Base-by-base conservation (phyloP, 64 coral and sea anemone species). In the Stylophora pistillata region DNA sequence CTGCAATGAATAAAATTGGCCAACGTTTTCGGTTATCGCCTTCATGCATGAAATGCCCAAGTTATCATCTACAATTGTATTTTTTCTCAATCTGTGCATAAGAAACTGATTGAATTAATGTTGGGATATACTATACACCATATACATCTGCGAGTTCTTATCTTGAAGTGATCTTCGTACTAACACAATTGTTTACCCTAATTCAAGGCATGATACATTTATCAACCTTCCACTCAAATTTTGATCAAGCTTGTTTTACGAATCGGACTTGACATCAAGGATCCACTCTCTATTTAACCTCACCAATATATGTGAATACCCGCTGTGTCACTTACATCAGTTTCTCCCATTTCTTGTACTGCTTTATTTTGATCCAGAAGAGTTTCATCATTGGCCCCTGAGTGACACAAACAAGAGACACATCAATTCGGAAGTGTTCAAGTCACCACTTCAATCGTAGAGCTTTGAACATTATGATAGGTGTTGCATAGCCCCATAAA, bases 11-110 rank as follows among this genome's bases (percentile, higher is more conserved):
- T 0, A 23, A 72, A 72, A 72, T n/a, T 72, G 69, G 69, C 25
- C 69, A 72, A 72, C n/a, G 69, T 72, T 23, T 72, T 72, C 21
- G 69, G 0, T 21, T 66, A 30, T 72, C 69, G 25, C n/a, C 30
- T 72, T 72, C 69, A 72, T 26, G 69, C 69, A 72, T 72, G 69
- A 72, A 72, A n/a, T 72, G 21, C 69, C 69, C 30, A 72, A 72
- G 69, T 30, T 72, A 72, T 23, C 14, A 72, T 72, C 69, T 23
- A 72, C 69, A 72, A 72, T 72, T 72, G n/a, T 23, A 72, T 72
- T 72, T 72, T 72, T 20, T 72, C 69, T 72, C 69, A 72, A 72
- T 72, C 69, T 72, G n/a, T 72, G 69, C 69, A 72, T 72, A 72
- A 23, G 69, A n/a, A 21, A 72, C 14, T 72, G 69, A n/a, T n/a